These are phyloP conservation scores for Ictidomys tridecemlineatus DNA, from an alignment of 2,113 vertebrate genomes.

Conservation along the genomic window DNA sequence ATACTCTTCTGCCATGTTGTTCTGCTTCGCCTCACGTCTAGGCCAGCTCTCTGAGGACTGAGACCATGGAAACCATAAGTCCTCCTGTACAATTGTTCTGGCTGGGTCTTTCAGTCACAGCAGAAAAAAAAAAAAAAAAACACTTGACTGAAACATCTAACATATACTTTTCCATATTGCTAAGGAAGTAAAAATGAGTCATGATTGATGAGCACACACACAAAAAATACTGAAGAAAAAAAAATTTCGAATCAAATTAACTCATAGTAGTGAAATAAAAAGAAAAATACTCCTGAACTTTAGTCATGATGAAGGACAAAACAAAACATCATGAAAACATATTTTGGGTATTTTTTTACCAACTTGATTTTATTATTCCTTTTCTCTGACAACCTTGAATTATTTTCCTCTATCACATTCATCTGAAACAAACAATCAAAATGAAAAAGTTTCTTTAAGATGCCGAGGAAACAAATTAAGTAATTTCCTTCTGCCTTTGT, in stretches of 20 bases:
- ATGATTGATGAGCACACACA: accelerated
- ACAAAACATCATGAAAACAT: neutral
- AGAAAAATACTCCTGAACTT: neutral
- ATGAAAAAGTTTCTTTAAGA: neutral
- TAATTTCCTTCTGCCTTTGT: neutral
- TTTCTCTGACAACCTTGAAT: neutral
- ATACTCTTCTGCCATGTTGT: no score
- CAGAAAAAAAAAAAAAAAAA: no score
- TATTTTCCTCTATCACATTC: neutral
- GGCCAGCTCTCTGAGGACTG: no score
- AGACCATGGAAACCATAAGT: no score
- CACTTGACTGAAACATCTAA: no score
- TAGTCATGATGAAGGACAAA: neutral
- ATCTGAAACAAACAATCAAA: neutral
- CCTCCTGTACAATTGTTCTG: no score
- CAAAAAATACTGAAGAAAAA: neutral
- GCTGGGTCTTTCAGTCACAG: no score
- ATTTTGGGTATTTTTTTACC: neutral
- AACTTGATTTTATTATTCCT: neutral
- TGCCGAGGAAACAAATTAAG: neutral
- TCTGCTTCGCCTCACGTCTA: no score
- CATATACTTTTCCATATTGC: neutral
- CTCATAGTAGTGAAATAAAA: neutral
- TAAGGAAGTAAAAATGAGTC: neutral
- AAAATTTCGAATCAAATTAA: neutral